Conservation (phyloP, 2,113 vertebrate genomes). For the Thermophis baileyi region DNA sequence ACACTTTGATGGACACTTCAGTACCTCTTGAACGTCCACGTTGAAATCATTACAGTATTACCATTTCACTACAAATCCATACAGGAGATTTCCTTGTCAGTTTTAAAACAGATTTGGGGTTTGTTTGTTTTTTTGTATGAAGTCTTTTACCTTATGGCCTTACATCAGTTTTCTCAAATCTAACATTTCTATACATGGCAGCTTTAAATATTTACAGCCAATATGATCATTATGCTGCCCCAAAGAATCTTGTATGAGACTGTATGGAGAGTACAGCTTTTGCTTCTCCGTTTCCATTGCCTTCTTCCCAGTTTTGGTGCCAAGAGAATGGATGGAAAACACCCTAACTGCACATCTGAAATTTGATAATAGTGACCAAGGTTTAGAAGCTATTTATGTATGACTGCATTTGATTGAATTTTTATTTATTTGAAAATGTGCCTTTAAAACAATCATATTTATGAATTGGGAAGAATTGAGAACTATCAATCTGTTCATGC, state of each 20-base stretch:
- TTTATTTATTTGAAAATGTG: conserved; percentile 31
- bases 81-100: background rate
- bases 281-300: background rate
- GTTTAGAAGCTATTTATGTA: conserved; percentile 19
- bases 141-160: background rate
- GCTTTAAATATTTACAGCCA: background rate
- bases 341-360: conserved; percentile 15
- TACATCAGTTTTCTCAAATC: background rate
- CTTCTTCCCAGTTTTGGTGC: background rate
- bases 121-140: background rate
- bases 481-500: background rate
- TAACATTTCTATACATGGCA: background rate
- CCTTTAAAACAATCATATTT: background rate
- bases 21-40: background rate
- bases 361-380: conserved; percentile 24
- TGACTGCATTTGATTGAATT: conserved; percentile 21
- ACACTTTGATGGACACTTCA: background rate
- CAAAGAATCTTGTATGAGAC: background rate
- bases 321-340: conserved; percentile 17
- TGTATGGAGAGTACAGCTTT: background rate
- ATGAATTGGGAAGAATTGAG: background rate
- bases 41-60: background rate
- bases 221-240: background rate
- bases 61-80: background rate
- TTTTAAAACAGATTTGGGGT: background rate